phyloP scores from a whole-genome alignment of 2,113 vertebrate genomes.

The Lethenteron reissneri region DNA sequence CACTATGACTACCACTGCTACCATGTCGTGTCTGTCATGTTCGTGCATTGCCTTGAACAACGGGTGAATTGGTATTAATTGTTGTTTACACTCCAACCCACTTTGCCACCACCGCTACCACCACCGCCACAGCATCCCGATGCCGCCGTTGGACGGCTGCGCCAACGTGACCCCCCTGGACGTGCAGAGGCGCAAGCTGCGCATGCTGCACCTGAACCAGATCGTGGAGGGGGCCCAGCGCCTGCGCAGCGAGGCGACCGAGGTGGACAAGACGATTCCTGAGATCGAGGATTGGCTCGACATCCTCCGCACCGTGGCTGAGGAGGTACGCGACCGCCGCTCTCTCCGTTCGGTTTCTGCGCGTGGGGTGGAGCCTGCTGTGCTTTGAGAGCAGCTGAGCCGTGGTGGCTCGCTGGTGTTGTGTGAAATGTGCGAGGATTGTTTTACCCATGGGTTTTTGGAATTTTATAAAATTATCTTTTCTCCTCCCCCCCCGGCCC shows the following conservation, averaged over 20 bases:
- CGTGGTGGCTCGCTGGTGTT: too few species aligned
- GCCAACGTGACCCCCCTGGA: constrained; percentile 46
- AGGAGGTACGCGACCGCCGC: constrained; percentile 34
- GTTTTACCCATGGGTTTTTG: constrained; percentile 9
- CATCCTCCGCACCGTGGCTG: constrained; percentile 32
- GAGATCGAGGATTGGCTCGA: constrained; percentile 66
- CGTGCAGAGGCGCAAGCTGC: constrained; percentile 32
- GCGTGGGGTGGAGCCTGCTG: neutral
- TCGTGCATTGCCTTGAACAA: too few species aligned
- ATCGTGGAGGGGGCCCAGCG: constrained; percentile 29
- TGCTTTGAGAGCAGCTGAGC: too few species aligned
- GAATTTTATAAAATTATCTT: neutral
- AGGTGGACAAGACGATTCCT: constrained; percentile 30
- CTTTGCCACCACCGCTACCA: too few species aligned
- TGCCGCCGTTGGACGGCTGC: too few species aligned
- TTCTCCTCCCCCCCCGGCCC: too few species aligned
- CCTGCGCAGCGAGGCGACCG: constrained; percentile 29
- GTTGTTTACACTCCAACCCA: too few species aligned
- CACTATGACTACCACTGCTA: too few species aligned
- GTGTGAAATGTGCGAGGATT: neutral
- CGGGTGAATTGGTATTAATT: too few species aligned
- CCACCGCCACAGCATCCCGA: too few species aligned
- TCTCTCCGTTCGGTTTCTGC: neutral
- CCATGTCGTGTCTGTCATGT: too few species aligned
- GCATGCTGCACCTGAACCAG: constrained; percentile 39